Conservation (phyloP, 2,113 vertebrate genomes). For the Gulo gulo region DNA sequence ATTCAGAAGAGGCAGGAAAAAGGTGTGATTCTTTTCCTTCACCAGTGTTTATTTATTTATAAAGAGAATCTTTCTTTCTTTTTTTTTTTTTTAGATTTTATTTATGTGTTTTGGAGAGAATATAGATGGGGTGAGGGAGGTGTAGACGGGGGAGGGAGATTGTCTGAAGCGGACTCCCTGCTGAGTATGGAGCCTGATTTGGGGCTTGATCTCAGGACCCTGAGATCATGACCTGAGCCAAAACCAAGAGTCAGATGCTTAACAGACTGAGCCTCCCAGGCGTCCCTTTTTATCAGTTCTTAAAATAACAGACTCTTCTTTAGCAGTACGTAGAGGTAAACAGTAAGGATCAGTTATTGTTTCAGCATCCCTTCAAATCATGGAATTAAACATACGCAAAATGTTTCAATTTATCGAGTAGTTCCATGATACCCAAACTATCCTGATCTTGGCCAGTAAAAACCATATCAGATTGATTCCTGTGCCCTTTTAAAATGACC, state of each 20-base stretch:
- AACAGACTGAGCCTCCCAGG: not conserved
- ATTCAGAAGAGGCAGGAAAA: not conserved
- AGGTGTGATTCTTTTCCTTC: not conserved
- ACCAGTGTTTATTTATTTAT: not conserved
- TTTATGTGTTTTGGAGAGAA: not conserved
- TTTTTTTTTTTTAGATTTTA: not conserved
- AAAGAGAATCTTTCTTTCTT: not conserved
- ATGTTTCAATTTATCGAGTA: not conserved
- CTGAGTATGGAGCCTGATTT: not conserved
- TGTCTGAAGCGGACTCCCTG: not conserved
- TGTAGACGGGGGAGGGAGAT: not conserved
- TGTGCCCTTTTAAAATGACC: not conserved
- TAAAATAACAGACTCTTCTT: not conserved
- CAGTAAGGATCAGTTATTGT: not conserved
- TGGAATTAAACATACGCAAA: not conserved
- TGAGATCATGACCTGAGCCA: not conserved
- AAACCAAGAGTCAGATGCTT: not conserved
- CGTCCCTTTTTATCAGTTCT: not conserved
- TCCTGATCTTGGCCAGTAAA: not conserved
- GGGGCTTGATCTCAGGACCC: not conserved
- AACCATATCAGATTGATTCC: not conserved
- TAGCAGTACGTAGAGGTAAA: not conserved
- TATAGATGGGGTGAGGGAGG: not conserved
- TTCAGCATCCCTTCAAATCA: not conserved
- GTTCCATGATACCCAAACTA: not conserved